These are phyloP conservation scores for Sebastes fasciatus DNA, from an alignment of 2,113 vertebrate genomes.

Conservation along the genomic window DNA sequence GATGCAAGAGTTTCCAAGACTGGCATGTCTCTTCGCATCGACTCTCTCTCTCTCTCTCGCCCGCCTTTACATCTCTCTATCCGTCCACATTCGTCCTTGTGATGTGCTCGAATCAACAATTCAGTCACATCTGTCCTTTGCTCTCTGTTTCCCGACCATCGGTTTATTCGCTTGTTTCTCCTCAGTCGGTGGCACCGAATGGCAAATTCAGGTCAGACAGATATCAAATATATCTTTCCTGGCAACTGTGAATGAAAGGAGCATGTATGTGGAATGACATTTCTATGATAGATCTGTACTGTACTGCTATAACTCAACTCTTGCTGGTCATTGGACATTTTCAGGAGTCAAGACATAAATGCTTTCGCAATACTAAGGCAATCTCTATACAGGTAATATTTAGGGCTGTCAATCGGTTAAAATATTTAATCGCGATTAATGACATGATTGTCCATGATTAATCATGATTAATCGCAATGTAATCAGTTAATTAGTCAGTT, in stretches of 20 bases:
- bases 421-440: too few relatives aligned
- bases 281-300: constrained; percentile 18
- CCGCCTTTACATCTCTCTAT: constrained; percentile 45
- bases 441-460: too few relatives aligned
- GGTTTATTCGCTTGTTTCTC: constrained; percentile 25
- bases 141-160: constrained; percentile 44
- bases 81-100: constrained; percentile 39
- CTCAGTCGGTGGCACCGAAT: constrained; percentile 17
- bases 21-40: constrained; percentile 42
- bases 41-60: not conserved
- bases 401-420: too few relatives aligned
- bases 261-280: constrained; percentile 23
- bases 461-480: too few relatives aligned
- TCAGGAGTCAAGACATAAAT: not conserved
- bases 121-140: constrained; percentile 66
- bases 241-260: constrained; percentile 22
- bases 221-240: constrained; percentile 45
- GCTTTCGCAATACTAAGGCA: not conserved
- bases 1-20: constrained; percentile 63
- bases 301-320: constrained; percentile 13
- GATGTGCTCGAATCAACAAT: constrained; percentile 69
- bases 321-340: not conserved
- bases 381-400: not conserved
- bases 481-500: not conserved
- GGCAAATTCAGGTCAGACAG: constrained; percentile 55